Base-by-base conservation (phyloP, 92 coral and sea anemone genomes). In the Palythoa heliodiscus region DNA sequence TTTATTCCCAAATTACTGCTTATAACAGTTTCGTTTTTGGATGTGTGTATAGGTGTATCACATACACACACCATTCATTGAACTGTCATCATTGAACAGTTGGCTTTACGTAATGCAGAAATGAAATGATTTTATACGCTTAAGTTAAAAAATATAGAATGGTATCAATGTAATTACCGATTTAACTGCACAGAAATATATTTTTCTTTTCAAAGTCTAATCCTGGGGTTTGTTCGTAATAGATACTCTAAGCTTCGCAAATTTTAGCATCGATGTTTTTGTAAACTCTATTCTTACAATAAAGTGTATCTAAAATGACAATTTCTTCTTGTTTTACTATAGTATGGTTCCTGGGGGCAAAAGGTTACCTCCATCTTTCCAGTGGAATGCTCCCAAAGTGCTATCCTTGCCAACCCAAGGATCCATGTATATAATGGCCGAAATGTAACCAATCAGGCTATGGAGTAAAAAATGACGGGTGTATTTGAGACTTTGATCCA, bases 381-480 rank as follows among this genome's bases (percentile, higher is more conserved):
- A 22, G 50, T 88, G 91, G 86, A 76, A 88, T 77, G 91, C 88
- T 25, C 13, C 79, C 58, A 86, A 84, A 57, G 86, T 88, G 20
- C 54, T 57, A n/a, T 88, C 91, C 43, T 25, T 86, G 23, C 70
- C 88, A n/a, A 57, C 88, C n/a, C 91, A 84, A 77, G 91, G 91
- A 19, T 76, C 88, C 12, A 57, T 88, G 19, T 88, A 84, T 15
- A 67, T 88, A 11, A 88, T 84, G 91, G 88, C 91, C 37, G 53
- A 83, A 52, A 76, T 84, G 75, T 79, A 52, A 22, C 91, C 91
- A 35, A 24, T 76, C 71, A 76, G 47, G 48, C 48, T 47, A 14
- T 52, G 48, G 29, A 72, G 63, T 63, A 70, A 61, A 69, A 78
- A 53, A 71, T 53, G 82, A 43, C 60, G 6, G 37, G 87, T 82